These are phyloP conservation scores for Anoplius nigerrimus DNA, from an alignment of 2,888 invertebrate genomes.

Conservation along the genomic window DNA sequence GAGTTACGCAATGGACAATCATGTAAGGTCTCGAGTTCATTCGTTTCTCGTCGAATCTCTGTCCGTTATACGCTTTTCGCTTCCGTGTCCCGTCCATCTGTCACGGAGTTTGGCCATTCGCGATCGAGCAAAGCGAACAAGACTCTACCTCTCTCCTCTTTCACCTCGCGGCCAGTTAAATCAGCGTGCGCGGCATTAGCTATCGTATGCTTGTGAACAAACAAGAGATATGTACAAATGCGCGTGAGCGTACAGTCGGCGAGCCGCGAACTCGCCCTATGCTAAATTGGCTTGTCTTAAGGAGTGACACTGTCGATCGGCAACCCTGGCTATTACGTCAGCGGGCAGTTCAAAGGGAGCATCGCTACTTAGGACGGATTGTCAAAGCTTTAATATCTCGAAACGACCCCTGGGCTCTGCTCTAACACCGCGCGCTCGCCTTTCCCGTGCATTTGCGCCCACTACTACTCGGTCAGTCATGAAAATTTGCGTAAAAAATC, in stretches of 20 bases:
- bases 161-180: background rate
- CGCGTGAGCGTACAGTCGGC: no score
- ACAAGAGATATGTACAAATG: background rate
- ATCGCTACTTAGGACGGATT: conserved; percentile 62
- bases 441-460: no score
- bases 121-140: no score
- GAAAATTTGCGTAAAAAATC: no score
- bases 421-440: no score
- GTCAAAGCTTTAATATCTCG: conserved; percentile 43
- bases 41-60: no score
- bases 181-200: background rate
- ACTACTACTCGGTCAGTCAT: no score
- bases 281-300: background rate
- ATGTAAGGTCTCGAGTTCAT: no score
- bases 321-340: conserved; percentile 7
- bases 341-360: conserved; percentile 48
- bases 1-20: no score
- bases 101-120: no score
- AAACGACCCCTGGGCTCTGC: background rate
- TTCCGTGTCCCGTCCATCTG: no score
- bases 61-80: no score
- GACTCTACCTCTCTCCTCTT: background rate
- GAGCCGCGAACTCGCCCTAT: background rate
- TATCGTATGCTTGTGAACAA: conserved; percentile 10
- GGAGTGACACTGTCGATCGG: background rate